Conservation (phyloP, 2,888 invertebrate genomes). For the Xiphydria camelus region DNA sequence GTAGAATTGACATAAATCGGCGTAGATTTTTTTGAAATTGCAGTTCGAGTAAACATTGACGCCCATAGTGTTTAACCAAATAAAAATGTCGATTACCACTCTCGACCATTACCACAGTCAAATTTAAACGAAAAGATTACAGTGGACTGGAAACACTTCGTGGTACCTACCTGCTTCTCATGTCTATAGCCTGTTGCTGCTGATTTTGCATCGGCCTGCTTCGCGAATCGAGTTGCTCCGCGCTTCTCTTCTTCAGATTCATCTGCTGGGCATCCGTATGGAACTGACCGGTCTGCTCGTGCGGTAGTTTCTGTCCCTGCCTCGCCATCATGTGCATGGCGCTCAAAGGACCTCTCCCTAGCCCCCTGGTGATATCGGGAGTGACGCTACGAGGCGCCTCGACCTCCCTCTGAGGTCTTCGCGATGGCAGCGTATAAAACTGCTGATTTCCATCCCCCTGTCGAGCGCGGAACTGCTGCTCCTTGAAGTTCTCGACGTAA, state of each 20-base stretch:
- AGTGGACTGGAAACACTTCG: too few relatives aligned
- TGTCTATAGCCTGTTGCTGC: conserved; percentile 37
- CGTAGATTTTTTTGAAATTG: too few relatives aligned
- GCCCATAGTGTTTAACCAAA: too few relatives aligned
- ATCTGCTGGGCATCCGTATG: conserved; percentile 22
- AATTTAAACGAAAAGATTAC: too few relatives aligned
- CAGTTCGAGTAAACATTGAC: too few relatives aligned
- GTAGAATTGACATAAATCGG: too few relatives aligned
- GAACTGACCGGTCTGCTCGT: conserved; percentile 25
- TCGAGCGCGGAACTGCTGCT: conserved; percentile 30
- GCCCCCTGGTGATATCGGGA: conserved; percentile 61
- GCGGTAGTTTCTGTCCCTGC: conserved; percentile 38
- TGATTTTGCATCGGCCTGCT: conserved; percentile 29
- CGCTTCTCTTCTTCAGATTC: conserved; percentile 27
- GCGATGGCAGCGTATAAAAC: conserved; percentile 58
- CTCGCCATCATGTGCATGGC: conserved; percentile 48
- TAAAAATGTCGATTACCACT: too few relatives aligned
- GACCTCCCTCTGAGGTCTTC: conserved; percentile 56
- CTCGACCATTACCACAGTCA: too few relatives aligned
- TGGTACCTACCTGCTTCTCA: conserved; percentile 51
- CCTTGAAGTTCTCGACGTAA: conserved; percentile 32
- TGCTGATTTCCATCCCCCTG: conserved; percentile 32
- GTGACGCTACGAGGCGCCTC: conserved; percentile 59
- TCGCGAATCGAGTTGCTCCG: conserved; percentile 29
- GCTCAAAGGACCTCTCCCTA: conserved; percentile 44